Percentiles rank a stretch among this genome's conserved stretches.
Evolutionary conservation across 2,113 vertebrate species (phyloP).

Genomic region (Epinephelus fuscoguttatus): DNA sequence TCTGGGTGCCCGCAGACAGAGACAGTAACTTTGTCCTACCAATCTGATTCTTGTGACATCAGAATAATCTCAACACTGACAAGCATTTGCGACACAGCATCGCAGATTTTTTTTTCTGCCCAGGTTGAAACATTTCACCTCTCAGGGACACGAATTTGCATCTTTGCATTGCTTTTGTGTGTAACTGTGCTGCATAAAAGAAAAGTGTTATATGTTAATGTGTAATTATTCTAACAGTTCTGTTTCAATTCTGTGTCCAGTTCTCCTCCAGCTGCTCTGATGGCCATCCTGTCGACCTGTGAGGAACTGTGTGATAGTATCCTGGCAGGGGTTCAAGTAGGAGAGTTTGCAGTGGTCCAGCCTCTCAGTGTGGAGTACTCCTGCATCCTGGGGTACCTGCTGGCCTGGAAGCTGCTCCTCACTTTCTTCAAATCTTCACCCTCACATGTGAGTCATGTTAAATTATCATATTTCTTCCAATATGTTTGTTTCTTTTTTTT

Average conservation of each 20-base stretch:
- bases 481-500: background rate
- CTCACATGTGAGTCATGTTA: slow-evolving; percentile 88
- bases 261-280: slow-evolving; percentile 92
- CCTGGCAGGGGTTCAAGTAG: slow-evolving; percentile 90
- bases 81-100: no score
- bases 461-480: background rate
- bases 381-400: slow-evolving; percentile 93
- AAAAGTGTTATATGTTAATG: no score
- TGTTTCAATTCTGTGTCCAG: slow-evolving; percentile 71
- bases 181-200: no score
- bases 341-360: slow-evolving; percentile 92
- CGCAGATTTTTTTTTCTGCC: no score
- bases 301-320: slow-evolving; percentile 92
- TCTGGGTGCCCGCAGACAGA: no score
- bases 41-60: no score
- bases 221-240: background rate
- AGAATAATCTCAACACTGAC: no score
- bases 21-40: no score
- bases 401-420: slow-evolving; percentile 95
- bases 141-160: no score
- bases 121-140: no score
- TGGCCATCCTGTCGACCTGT: slow-evolving; percentile 88
- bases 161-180: no score
- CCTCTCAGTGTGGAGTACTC: slow-evolving; percentile 94
- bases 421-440: slow-evolving; percentile 95